Base-by-base conservation (phyloP, 2,113 vertebrate genomes). In the Anhinga rufa region DNA sequence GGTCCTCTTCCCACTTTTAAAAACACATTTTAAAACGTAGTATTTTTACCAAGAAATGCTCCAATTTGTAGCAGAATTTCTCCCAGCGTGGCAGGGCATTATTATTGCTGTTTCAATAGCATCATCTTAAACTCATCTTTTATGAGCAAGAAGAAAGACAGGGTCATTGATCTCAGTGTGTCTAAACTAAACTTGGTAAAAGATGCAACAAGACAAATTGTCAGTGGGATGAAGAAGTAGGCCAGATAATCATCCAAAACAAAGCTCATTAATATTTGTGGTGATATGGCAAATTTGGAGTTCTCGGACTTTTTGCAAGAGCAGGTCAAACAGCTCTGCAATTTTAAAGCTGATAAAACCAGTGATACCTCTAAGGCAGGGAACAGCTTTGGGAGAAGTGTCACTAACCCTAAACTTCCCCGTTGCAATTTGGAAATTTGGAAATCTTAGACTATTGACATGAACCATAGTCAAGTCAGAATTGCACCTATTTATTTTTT, bases 121-220 rank as follows among this genome's bases (percentile, higher is more conserved):
- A 48, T 57, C n/a, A 9, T 62, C 44, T 49, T 66, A 66, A 87
- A 80, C 57, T 89, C 12, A 12, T 68, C 36, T 91, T 86, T 76
- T 70, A 44, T 54, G 61, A 78, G 26, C 48, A 48, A 46, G 49
- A 72, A 36, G 77, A 91, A 44, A 79, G 88, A 77, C n/a, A 38
- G 18, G 72, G 74, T 85, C 54, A 65, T 74, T 82, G 81, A 92
- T 93, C 49, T 66, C 54, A 82, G 54, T 20, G 31, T 36, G 46
- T 85, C 89, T 72, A 71, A 96, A 88, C 57, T 68, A 76, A 89
- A 94, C 64, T 38, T 79, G 70, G 74, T 82, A 70, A 93, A 89
- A 95, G 81, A 80, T 36, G 38, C 62, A 85, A n/a, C 24, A 61
- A 89, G 84, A 55, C 22, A 71, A 60, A 51, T 68, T 79, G 58